phyloP scores from a whole-genome alignment of 2,113 vertebrate species.

The Eudyptes chrysolophus region DNA sequence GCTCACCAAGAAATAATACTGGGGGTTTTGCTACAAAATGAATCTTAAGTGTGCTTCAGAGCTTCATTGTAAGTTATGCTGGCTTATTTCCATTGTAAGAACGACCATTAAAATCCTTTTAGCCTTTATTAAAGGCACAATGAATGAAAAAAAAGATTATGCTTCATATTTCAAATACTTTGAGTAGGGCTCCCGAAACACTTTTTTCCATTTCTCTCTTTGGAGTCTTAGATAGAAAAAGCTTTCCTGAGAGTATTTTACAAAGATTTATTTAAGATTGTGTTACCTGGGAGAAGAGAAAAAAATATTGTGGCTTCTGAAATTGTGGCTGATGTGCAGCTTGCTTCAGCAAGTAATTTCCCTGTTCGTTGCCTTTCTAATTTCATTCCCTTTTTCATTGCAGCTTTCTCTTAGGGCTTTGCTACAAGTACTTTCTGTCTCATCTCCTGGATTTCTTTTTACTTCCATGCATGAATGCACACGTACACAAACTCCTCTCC shows the following conservation, averaged over 20 bases:
- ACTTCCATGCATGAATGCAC: not conserved
- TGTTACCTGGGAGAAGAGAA: not conserved
- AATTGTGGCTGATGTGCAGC: not conserved
- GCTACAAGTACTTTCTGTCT: not conserved
- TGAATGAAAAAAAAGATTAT: not conserved
- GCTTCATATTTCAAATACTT: not conserved
- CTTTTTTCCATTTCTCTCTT: not conserved
- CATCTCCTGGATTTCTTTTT: not conserved
- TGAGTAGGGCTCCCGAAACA: not conserved
- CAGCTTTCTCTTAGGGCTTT: not conserved
- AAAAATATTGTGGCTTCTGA: not conserved
- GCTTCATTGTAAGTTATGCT: not conserved
- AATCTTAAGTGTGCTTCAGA: not conserved
- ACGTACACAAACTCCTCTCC: not conserved
- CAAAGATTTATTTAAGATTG: not conserved
- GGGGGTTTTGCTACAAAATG: not conserved
- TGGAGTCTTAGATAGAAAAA: not conserved
- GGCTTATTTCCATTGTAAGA: not conserved
- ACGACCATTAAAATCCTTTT: not conserved
- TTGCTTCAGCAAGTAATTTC: not conserved
- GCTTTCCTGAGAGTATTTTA: not conserved
- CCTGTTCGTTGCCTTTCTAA: not conserved
- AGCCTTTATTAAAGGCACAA: not conserved
- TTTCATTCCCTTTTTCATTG: not conserved
- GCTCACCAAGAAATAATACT: not conserved